Evolutionary conservation across 2,113 vertebrate genomes (phyloP).

Genomic region (Euleptes europaea): DNA sequence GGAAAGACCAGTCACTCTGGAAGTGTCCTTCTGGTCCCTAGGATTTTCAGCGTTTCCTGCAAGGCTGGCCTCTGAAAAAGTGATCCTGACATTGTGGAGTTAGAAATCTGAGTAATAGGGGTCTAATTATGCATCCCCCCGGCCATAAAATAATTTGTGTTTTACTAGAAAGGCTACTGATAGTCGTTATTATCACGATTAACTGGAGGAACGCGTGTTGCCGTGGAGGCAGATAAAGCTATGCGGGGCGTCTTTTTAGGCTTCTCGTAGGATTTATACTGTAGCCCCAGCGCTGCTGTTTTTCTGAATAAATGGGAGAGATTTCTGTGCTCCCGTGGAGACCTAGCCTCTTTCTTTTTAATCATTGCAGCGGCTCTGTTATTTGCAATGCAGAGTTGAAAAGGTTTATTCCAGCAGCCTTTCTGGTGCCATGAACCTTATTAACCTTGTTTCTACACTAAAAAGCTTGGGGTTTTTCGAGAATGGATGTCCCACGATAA

Average conservation of each 20-base stretch:
- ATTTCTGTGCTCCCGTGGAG: neutral
- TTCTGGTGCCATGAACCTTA: neutral
- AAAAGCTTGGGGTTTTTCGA: neutral
- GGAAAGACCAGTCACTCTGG: neutral
- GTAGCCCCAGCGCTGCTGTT: neutral
- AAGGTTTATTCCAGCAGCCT: conserved; percentile 2
- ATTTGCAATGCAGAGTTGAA: conserved; percentile 8
- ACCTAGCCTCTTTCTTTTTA: neutral
- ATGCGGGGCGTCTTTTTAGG: neutral
- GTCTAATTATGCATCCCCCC: neutral
- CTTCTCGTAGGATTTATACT: neutral
- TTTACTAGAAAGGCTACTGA: neutral
- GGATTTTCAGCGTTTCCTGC: neutral
- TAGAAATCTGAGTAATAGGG: neutral
- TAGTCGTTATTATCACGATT: neutral
- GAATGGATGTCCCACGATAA: neutral
- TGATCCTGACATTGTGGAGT: neutral
- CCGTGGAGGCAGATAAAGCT: neutral
- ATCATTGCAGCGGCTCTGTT: neutral
- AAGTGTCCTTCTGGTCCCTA: neutral
- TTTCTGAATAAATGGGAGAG: neutral
- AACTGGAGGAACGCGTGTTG: neutral
- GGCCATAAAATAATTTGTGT: neutral
- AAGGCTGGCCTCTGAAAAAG: neutral
- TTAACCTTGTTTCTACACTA: neutral